phyloP scores from a whole-genome alignment of 2,888 invertebrate species.

The Drosophila anomalata region DNA sequence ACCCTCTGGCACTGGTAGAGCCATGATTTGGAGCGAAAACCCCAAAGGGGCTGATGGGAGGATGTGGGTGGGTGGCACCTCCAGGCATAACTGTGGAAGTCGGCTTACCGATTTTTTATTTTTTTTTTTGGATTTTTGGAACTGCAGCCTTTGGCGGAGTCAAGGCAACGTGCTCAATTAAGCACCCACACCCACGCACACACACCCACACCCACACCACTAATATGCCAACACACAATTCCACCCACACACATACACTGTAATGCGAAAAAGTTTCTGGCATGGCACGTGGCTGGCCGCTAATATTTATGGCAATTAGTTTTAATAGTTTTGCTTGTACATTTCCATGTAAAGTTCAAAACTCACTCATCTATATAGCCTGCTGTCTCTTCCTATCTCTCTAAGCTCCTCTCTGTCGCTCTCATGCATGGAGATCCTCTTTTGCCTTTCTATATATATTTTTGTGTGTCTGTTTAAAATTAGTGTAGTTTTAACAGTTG shows the following conservation, averaged over 20 bases:
- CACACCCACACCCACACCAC: conserved; percentile 1
- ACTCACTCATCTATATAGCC: conserved; percentile 28
- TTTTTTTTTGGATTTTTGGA: conserved; percentile 26
- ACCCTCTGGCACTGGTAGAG: conserved; percentile 11
- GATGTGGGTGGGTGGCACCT: neutral
- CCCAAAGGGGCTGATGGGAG: neutral
- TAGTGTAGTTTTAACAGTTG: conserved; percentile 45
- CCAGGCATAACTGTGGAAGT: conserved; percentile 24
- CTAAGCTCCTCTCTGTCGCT: neutral
- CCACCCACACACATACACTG: conserved; percentile 17
- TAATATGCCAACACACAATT: conserved; percentile 11
- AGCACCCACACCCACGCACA: conserved; percentile 33
- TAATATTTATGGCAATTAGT: conserved; percentile 78
- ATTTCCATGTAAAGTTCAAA: conserved; percentile 63
- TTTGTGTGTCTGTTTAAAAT: conserved; percentile 5
- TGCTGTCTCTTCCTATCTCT: neutral
- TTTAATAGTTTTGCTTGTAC: conserved; percentile 75
- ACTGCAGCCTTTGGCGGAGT: conserved; percentile 48
- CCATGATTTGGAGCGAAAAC: conserved; percentile 1
- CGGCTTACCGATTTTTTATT: conserved; percentile 15
- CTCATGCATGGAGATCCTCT: neutral
- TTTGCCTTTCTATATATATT: conserved; percentile 16
- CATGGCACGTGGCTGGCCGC: conserved; percentile 68
- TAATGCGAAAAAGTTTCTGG: conserved; percentile 44
- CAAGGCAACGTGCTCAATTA: conserved; percentile 71